A percentile compares a stretch with the other conserved stretches of the same genome.
Evolutionary conservation across 2,888 invertebrate species (phyloP).

Genomic region (Clivina fossor): DNA sequence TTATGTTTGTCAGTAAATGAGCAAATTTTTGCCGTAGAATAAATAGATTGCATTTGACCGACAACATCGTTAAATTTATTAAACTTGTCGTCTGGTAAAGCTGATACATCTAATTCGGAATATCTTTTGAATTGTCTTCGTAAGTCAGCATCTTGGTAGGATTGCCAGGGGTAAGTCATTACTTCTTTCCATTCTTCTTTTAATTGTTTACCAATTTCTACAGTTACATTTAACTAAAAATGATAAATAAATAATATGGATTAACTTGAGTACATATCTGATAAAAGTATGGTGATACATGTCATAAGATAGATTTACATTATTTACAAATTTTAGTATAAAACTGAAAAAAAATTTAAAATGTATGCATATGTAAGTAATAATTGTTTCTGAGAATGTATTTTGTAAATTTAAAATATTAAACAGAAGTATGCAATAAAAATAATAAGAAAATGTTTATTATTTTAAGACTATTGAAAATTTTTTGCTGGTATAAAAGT

Average conservation of each 20-base stretch:
- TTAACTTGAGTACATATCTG: constrained; percentile 12
- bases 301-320: background rate
- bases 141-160: constrained; percentile 67
- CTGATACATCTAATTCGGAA: constrained; percentile 71
- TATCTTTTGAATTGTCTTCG: constrained; percentile 75
- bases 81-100: constrained; percentile 69
- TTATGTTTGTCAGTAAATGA: constrained; percentile 63
- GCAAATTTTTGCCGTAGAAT: constrained; percentile 77
- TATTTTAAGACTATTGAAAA: too few relatives aligned
- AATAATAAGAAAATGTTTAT: too few relatives aligned
- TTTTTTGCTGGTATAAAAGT: too few relatives aligned
- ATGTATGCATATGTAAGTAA: background rate
- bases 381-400: background rate
- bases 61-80: constrained; percentile 63
- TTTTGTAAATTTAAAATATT: background rate
- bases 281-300: background rate
- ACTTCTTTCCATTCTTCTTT: constrained; percentile 69
- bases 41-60: constrained; percentile 74
- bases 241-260: too few relatives aligned
- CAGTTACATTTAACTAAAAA: constrained; percentile 51
- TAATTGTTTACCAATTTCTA: constrained; percentile 56
- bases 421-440: too few relatives aligned
- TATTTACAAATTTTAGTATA: background rate
- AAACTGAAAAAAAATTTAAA: background rate
- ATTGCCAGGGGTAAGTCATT: constrained; percentile 71